Base-by-base conservation (phyloP, 2,113 vertebrate species). In the Glaucomys volans region DNA sequence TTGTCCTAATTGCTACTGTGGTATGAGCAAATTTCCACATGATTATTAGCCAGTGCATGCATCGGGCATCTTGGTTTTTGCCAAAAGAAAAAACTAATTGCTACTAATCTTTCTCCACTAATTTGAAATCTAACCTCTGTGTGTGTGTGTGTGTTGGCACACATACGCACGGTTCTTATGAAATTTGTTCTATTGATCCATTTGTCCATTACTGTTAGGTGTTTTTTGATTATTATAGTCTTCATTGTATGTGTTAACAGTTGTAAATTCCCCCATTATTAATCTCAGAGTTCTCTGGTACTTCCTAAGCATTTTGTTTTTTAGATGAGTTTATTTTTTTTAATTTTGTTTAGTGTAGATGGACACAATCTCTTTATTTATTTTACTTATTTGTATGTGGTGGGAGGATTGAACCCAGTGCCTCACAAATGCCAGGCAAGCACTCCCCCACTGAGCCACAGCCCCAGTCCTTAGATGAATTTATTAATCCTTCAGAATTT, bases 261-360 rank as follows among this genome's bases (percentile, higher is more conserved):
- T 8, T 79, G 11, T 18, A 50, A 64, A 66, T 62, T 72, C 12
- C 74, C 30, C 59, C 37, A 24, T 66, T 50, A 67, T 90, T 62
- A 74, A 37, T 87, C 62, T 87, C 37, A 77, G 52, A 64, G 44
- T 85, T 85, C 66, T 81, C 84, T 90, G 80, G 16, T 30, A 42
- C 24, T 85, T 72, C 16, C 44, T 96, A 44, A 89, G 54, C 20
- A 72, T 90, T 93, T 89, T 79, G 47, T 72, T 77, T 84, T 84
- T 85, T 37, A 90, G 44, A 52, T 52, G 24, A 83, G 4, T 47
- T 35, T 47, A 9, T 47, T 47, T 8, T 47, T 47, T 47, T 8
- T 8, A 47, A 47, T 47, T 5, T 47, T 47, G n/a, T n/a, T 47
- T 47, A 47, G 44, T 47, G 44, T 47, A 47, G 44, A 47, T 47